These are phyloP conservation scores for Zosterops borbonicus DNA, from an alignment of 2,113 vertebrate species.

Conservation along the genomic window DNA sequence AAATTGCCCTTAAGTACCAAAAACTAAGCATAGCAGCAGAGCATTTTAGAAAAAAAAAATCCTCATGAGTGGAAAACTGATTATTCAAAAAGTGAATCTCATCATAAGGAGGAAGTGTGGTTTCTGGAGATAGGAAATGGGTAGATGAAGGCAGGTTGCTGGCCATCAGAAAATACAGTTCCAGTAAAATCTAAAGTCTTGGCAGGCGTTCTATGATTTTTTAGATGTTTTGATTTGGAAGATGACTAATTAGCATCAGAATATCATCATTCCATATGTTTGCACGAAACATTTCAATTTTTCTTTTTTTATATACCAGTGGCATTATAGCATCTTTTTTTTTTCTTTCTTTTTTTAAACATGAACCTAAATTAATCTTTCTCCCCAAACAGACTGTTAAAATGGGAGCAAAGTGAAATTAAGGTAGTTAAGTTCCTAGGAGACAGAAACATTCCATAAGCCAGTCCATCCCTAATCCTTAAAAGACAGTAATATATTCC, in stretches of 20 bases:
- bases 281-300: background rate
- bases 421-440: background rate
- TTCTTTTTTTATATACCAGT: background rate
- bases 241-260: background rate
- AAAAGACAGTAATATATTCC: background rate
- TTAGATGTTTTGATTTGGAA: background rate
- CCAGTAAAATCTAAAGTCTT: background rate
- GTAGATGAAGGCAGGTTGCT: background rate
- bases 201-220: background rate
- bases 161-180: background rate
- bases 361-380: background rate
- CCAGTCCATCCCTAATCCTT: background rate
- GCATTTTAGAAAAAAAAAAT: background rate
- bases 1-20: background rate
- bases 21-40: background rate
- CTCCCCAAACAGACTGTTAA: background rate
- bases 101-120: background rate
- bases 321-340: background rate
- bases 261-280: background rate
- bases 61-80: background rate
- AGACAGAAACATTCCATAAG: background rate
- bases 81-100: background rate
- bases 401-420: background rate
- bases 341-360: background rate
- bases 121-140: background rate